A percentile compares a stretch with the other conserved stretches of the same genome.
Evolutionary conservation across 2,888 invertebrate species (phyloP).

Genomic region (Melanophora roralis): DNA sequence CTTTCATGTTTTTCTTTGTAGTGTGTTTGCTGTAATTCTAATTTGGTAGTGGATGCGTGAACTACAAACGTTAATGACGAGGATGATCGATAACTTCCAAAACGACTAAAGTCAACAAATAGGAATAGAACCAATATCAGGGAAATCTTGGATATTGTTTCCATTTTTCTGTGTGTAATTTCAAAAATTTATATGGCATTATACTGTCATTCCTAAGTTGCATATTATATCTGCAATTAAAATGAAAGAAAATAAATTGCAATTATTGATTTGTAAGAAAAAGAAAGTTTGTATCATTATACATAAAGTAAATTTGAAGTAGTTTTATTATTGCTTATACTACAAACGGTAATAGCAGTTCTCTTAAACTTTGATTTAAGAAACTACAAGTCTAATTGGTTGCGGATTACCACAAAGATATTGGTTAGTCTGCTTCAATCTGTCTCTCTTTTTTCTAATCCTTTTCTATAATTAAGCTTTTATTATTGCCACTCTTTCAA

Average conservation of each 20-base stretch:
- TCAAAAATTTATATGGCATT: conserved; percentile 73
- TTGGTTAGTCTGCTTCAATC: too few species aligned
- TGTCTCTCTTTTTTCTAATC: too few species aligned
- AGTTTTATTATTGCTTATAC: too few species aligned
- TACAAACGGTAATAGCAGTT: too few species aligned
- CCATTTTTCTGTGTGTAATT: conserved; percentile 75
- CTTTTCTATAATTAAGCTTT: too few species aligned
- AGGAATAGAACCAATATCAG: conserved; percentile 74
- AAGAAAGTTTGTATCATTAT: too few species aligned
- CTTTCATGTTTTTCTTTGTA: conserved; percentile 11
- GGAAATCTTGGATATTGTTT: conserved; percentile 76
- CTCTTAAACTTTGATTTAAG: too few species aligned
- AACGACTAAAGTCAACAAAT: conserved; percentile 59
- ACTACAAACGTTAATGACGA: conserved; percentile 12
- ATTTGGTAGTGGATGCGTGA: conserved; percentile 35
- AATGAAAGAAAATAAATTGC: background rate
- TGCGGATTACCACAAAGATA: too few species aligned
- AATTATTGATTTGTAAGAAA: background rate
- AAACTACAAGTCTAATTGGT: too few species aligned
- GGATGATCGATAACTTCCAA: conserved; percentile 44
- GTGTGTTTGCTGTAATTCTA: conserved; percentile 37
- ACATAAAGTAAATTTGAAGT: too few species aligned
- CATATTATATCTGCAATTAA: conserved; percentile 73
- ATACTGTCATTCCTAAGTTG: conserved; percentile 70
- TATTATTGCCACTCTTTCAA: too few species aligned